Evolutionary conservation across 2,888 invertebrate species (phyloP).

Genomic region (Cataglyphis rosenhaueri): DNA sequence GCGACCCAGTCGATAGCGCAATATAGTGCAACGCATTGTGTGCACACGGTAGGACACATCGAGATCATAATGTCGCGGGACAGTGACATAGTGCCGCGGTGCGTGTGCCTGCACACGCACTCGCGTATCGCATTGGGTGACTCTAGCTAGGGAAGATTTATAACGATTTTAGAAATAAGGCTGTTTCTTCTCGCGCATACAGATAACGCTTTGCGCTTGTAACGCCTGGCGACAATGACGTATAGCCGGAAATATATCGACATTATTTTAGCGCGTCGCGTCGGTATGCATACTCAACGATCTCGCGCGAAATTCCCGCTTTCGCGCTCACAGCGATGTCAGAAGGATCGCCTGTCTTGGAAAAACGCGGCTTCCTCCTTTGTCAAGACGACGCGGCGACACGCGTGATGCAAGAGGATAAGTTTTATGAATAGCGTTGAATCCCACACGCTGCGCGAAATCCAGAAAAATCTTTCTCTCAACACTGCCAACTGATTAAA

Average conservation of each 20-base stretch:
- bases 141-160: slow-evolving; percentile 76
- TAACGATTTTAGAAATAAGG: slow-evolving; percentile 81
- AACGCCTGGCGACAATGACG: slow-evolving; percentile 78
- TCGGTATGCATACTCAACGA: slow-evolving; percentile 25
- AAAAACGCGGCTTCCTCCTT: slow-evolving; percentile 20
- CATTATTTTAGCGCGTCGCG: slow-evolving; percentile 64
- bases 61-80: slow-evolving; percentile 80
- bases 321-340: slow-evolving; percentile 36
- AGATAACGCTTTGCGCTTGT: slow-evolving; percentile 70
- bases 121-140: not conserved
- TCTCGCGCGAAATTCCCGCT: slow-evolving; percentile 40
- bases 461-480: not conserved
- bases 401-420: not conserved
- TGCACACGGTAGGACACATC: slow-evolving; percentile 70
- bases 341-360: slow-evolving; percentile 21
- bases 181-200: slow-evolving; percentile 58
- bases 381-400: not conserved
- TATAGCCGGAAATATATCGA: slow-evolving; percentile 76
- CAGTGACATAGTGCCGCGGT: slow-evolving; percentile 80
- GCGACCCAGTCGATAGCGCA: slow-evolving; percentile 32
- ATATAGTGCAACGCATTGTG: slow-evolving; percentile 16
- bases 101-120: slow-evolving; percentile 64
- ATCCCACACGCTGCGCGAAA: not conserved
- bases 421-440: not conserved
- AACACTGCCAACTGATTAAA: slow-evolving; percentile 17